Conservation (phyloP, 2,888 invertebrate species). For the Heliconius sara region DNA sequence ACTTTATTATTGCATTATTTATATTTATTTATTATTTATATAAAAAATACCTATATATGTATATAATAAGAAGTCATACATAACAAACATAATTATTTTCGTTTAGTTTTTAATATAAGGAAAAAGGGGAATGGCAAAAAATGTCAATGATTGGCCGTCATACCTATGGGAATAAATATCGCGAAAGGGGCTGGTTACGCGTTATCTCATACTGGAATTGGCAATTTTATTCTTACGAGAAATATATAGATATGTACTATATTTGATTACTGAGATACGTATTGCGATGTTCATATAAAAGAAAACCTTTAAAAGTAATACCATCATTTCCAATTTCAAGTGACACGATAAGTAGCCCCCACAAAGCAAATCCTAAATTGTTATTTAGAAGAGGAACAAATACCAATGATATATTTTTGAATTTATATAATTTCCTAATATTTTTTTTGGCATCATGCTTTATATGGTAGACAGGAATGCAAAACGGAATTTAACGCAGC, state of each 20-base stretch:
- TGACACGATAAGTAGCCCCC: conserved; percentile 19
- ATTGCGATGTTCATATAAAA: conserved; percentile 12
- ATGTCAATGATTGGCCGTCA: conserved; percentile 81
- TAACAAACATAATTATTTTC: neutral
- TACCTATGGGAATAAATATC: conserved; percentile 81
- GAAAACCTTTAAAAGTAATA: conserved; percentile 24
- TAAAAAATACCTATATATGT: no score
- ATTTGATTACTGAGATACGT: conserved; percentile 38
- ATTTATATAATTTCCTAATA: neutral
- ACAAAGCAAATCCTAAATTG: conserved; percentile 17
- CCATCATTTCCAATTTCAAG: conserved; percentile 32
- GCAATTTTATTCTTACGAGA: conserved; percentile 59
- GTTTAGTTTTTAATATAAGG: conserved; percentile 45
- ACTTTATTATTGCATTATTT: no score
- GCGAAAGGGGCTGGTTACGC: conserved; percentile 61
- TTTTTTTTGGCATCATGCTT: neutral
- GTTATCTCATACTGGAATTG: conserved; percentile 71
- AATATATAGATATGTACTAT: conserved; percentile 38
- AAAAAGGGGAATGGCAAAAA: conserved; percentile 60
- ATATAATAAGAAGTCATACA: neutral
- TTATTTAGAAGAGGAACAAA: conserved; percentile 19
- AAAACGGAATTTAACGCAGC: no score
- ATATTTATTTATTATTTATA: no score
- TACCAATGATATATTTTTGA: neutral
- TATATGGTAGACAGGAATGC: no score